phyloP scores from a whole-genome alignment of 2,888 invertebrate species.

The Byasa hedistus region DNA sequence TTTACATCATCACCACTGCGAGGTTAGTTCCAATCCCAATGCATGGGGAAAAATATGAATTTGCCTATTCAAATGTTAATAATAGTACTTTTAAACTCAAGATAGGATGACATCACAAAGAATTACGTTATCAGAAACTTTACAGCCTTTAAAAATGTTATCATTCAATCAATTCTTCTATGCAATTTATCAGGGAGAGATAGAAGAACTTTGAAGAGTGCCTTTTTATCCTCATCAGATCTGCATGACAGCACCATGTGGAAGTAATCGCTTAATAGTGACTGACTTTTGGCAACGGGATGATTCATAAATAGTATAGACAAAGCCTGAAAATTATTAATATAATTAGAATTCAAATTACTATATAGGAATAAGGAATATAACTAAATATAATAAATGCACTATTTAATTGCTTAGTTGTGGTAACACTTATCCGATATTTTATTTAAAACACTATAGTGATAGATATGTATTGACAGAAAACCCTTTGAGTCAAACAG shows the following conservation, averaged over 20 bases:
- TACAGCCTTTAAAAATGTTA: background rate
- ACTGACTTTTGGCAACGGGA: constrained; percentile 55
- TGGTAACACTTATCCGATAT: too few species aligned
- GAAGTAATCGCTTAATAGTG: constrained; percentile 56
- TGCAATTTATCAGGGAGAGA: constrained; percentile 53
- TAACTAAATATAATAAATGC: background rate
- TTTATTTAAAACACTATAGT: too few species aligned
- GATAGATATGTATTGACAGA: too few species aligned
- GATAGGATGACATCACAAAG: too few species aligned
- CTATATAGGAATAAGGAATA: constrained; percentile 4
- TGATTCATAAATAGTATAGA: constrained; percentile 66
- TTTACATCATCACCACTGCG: too few species aligned
- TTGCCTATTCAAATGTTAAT: too few species aligned
- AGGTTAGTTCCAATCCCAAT: too few species aligned
- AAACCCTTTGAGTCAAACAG: too few species aligned
- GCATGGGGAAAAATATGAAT: too few species aligned
- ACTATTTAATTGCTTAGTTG: too few species aligned
- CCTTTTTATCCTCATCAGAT: constrained; percentile 59
- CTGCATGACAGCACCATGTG: constrained; percentile 67
- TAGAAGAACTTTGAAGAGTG: constrained; percentile 57
- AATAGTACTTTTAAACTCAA: too few species aligned
- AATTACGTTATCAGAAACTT: too few species aligned
- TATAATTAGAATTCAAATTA: background rate
- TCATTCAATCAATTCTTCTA: constrained; percentile 25
- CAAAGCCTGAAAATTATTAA: constrained; percentile 55